Evolutionary conservation across 35 echinoderm and acorn worm species (phyloP), one percentile per base, ranked within the genome.

Genomic region (Heliocidaris tuberculata): DNA sequence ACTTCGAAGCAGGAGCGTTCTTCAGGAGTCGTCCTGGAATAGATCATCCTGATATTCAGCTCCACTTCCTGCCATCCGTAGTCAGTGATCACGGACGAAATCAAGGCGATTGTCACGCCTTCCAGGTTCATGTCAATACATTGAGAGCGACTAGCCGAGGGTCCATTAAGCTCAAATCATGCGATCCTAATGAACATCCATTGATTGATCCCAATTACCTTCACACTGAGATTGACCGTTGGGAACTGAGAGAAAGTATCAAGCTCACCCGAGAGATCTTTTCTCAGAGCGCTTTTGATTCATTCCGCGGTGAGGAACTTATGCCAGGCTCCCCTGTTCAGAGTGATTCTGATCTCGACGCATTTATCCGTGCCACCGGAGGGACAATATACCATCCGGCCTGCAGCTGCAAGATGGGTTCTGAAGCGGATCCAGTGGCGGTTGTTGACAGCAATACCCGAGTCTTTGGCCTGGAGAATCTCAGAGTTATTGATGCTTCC

Each of bases 341-440:
- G 48, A 95, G 90, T 56, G 96, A 97, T 91, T 65, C 96, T 9
- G 95, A 97, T 71, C 85, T 99, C 21, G 98, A 99, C 71, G 97
- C 95, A 30, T 99, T 97, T 96, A 91, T 97, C 13, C 93, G 96
- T 17, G 59, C 88, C 21, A 95, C 61, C 29, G 95, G 94, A 19
- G 98, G 97, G 47, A 90, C 94, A 27, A 97, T 97, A 15, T 99
- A 99, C 94, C 98, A 99, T 48, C 98, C 98, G 78, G 96, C 97
- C 13, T 97, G 97, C 71, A 96, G 97, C 49, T 97, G 97, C 90
- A 99, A 99, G 86, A 99, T 99, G 96, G 98, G 98, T 29, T 85
- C 47, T 19, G 95, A 97, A 27, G 93, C 94, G 27, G 98, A 99
- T 93, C 98, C 97, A 13, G 97, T 97, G 98, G 96, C 98, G 2